These are phyloP conservation scores for Cotesia congregata DNA, from an alignment of 2,888 invertebrate species.

Conservation along the genomic window DNA sequence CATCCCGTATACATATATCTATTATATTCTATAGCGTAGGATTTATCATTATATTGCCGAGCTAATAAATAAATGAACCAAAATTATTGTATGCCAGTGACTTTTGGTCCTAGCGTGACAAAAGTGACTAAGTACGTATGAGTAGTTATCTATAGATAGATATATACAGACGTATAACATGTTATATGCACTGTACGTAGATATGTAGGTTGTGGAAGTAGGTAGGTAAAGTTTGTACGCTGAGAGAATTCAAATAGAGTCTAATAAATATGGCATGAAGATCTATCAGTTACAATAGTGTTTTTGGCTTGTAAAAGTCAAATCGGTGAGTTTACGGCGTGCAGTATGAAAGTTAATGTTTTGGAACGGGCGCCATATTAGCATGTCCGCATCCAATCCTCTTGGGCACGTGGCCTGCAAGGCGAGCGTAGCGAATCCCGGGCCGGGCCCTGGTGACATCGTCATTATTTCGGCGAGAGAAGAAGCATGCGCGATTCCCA, in stretches of 20 bases:
- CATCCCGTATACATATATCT: neutral
- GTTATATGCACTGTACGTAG: neutral
- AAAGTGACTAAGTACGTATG: neutral
- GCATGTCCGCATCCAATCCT: constrained; percentile 69
- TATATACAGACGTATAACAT: neutral
- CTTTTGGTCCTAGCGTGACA: neutral
- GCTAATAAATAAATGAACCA: neutral
- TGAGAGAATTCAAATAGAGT: constrained; percentile 8
- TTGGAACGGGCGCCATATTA: constrained; percentile 70
- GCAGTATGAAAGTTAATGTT: constrained; percentile 62
- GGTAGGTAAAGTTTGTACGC: neutral
- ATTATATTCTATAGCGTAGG: neutral
- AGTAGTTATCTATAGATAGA: neutral
- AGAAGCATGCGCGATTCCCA: constrained; percentile 64
- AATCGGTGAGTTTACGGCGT: constrained; percentile 45
- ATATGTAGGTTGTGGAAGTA: neutral
- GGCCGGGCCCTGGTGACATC: constrained; percentile 64
- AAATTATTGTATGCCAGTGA: neutral
- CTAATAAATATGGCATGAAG: constrained; percentile 14
- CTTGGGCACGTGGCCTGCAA: constrained; percentile 64
- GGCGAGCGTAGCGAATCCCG: constrained; percentile 64
- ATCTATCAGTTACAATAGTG: constrained; percentile 21
- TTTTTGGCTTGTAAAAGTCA: constrained; percentile 35
- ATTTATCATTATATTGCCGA: neutral
- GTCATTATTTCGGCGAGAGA: constrained; percentile 69